phyloP scores from a whole-genome alignment of 1,140 invertebrate species.

The Drosophila tropicalis region DNA sequence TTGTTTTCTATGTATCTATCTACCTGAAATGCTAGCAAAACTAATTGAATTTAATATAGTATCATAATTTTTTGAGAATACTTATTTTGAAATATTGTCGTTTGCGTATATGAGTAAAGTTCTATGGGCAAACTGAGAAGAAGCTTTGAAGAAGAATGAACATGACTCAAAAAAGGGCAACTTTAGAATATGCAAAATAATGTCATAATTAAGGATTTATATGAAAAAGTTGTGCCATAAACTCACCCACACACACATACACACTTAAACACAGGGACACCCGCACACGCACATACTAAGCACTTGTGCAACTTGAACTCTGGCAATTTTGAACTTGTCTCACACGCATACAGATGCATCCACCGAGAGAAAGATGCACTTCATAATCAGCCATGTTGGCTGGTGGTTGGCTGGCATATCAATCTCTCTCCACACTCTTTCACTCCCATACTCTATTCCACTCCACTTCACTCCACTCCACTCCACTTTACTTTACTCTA shows the following conservation, averaged over 20 bases:
- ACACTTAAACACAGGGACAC: neutral
- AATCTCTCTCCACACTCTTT: slow-evolving; percentile 19
- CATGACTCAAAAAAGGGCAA: slow-evolving; percentile 18
- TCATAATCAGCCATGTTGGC: slow-evolving; percentile 62
- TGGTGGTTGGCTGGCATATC: slow-evolving; percentile 47
- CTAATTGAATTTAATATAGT: slow-evolving; percentile 8
- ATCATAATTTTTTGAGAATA: neutral
- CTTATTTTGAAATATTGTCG: slow-evolving; percentile 5
- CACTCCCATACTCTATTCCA: slow-evolving; percentile 45
- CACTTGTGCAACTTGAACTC: slow-evolving; percentile 55
- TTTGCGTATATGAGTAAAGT: neutral
- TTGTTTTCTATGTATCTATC: neutral
- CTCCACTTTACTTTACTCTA: neutral
- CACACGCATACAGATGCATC: slow-evolving; percentile 16
- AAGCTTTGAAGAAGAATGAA: slow-evolving; percentile 13
- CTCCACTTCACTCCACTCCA: slow-evolving; percentile 53
- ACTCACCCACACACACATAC: slow-evolving; percentile 17
- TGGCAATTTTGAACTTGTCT: slow-evolving; percentile 66
- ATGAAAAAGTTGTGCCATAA: slow-evolving; percentile 71
- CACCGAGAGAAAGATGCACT: slow-evolving; percentile 36
- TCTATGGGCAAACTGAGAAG: slow-evolving; percentile 19
- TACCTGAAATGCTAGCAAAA: neutral
- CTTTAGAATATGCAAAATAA: slow-evolving; percentile 75
- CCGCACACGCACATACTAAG: slow-evolving; percentile 32
- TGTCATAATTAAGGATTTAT: slow-evolving; percentile 79